Conservation (phyloP, 1,140 invertebrate species). For the Dendrolimus kikuchii region DNA sequence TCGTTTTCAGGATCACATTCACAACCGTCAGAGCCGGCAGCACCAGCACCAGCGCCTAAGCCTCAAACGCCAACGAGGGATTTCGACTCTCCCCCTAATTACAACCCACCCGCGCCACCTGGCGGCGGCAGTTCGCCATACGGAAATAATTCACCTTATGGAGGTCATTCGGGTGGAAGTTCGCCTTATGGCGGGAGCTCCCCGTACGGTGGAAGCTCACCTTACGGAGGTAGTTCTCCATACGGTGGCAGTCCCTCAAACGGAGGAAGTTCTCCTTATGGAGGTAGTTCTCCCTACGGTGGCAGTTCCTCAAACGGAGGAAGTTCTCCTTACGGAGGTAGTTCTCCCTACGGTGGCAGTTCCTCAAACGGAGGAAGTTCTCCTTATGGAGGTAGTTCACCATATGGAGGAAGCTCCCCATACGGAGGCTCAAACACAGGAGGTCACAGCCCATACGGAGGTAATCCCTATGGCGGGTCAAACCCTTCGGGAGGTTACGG, state of each 20-base stretch:
- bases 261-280: conserved; percentile 30
- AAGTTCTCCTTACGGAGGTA: conserved; percentile 31
- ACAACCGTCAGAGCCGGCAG: conserved; percentile 43
- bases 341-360: conserved; percentile 30
- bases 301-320: conserved; percentile 28
- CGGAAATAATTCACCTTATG: conserved; percentile 24
- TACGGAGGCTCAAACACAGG: conserved; percentile 23
- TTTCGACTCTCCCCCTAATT: conserved; percentile 48
- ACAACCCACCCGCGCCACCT: conserved; percentile 57
- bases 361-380: conserved; percentile 31
- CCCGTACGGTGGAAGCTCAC: conserved; percentile 27
- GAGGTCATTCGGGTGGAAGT: conserved; percentile 29
- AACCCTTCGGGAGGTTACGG: conserved; percentile 27
- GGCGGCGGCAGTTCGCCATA: conserved; percentile 16
- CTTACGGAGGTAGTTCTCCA: conserved; percentile 21
- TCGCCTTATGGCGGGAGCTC: conserved; percentile 29
- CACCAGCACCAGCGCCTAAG: conserved; percentile 30
- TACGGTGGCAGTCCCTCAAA: conserved; percentile 18
- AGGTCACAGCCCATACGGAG: conserved; percentile 24
- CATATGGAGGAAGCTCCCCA: conserved; percentile 31
- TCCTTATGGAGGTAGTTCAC: conserved; percentile 27
- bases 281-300: conserved; percentile 27
- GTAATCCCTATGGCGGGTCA: conserved; percentile 9
- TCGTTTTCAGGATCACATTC: conserved; percentile 48
- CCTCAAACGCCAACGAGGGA: conserved; percentile 35